Evolutionary conservation across 2,797 vertebrate genomes (phyloP), one percentile per base, ranked within the genome.

Genomic region (Pitangus sulphuratus): DNA sequence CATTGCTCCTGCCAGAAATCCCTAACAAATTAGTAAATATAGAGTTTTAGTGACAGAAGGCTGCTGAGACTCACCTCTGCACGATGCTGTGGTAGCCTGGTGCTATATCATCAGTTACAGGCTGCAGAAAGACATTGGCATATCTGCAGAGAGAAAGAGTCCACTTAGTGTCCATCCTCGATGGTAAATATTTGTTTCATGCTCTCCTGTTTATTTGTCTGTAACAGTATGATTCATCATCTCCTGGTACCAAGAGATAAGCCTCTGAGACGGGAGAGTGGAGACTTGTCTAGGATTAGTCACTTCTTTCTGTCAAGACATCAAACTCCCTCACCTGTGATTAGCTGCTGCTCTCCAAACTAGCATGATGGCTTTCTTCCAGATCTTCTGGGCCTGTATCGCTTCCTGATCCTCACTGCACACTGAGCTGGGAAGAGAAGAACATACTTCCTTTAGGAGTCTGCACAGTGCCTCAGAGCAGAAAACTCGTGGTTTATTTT

Each of bases 321-420:
- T 70, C 78, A 93, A 47, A 97, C 97, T 97, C 75, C 99, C 99
- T 97, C 77, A 99, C 99, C 99, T 99, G 97, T 99, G 99, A 98
- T 99, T 99, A 96, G 99, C 99, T 82, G 99, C 99, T 69, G 99
- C 99, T 95, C 99, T 98, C 99, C 99, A 99, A 90, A 99, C 99
- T 91, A 99, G 97, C 99, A 99, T 99, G 92, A 99, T 99, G 84
- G 99, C 99, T 97, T 99, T 99, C 97, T 99, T 99, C 99, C 99
- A 99, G 95, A 99, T 99, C 98, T 99, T 99, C 97, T 99, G 99
- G 89, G 99, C 99, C 96, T 99, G 99, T 94, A 99, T 99, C 5
- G 99, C 99, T 96, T 99, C 99, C 96, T 99, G 99, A 97, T 99
- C 99, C 96, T 99, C 99, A 89, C 99, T 99, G 97, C 99, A 99